Base-by-base conservation (phyloP, 1,140 invertebrate species). In the Drosophila kepulauana region DNA sequence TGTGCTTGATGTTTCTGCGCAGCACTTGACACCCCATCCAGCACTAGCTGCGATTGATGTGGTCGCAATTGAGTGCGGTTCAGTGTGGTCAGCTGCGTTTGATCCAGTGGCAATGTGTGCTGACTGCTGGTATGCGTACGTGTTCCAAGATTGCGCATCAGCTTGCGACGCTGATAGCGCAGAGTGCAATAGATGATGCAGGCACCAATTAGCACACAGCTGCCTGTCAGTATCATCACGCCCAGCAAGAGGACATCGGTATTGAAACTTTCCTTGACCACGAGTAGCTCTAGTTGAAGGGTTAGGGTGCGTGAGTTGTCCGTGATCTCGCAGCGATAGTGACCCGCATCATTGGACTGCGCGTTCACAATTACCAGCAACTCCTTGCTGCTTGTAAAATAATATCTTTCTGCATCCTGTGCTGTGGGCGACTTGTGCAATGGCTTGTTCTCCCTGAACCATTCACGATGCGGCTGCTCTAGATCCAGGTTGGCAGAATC, bases 121-220 rank as follows among this genome's bases (percentile, higher is more conserved):
- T 82, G 67, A 43, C 66, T 79, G 35, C 81, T 86, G 25, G 58
- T 71, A 43, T 84, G 62, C 0, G 71, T 69, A 1, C 86, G 52
- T 0, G 67, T 62, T 6, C 97, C 74, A 16, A 66, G 13, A 20
- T 41, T 77, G 10, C 57, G 71, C 20, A 45, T 54, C 5, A 74
- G 46, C 59, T 91, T 91, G 0, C 82, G 73, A 1, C 73, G 77
- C 25, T 98, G 96, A 91, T 98, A 98, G 80, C 98, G 98, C 66
- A 98, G 96, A 5, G 97, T 95, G 8, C 98, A 97, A 98, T 98
- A 99, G 28, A 98, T 95, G 8, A 98, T 94, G 0, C 97, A 98
- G 3, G 97, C 98, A 3, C 95, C 95, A 13, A 99, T 96, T 35
- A 97, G 96, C 92, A 97, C 98, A 92, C 97, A 84, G 25, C 98